phyloP scores from a whole-genome alignment of 2,113 vertebrate species.

The Prinia subflava region DNA sequence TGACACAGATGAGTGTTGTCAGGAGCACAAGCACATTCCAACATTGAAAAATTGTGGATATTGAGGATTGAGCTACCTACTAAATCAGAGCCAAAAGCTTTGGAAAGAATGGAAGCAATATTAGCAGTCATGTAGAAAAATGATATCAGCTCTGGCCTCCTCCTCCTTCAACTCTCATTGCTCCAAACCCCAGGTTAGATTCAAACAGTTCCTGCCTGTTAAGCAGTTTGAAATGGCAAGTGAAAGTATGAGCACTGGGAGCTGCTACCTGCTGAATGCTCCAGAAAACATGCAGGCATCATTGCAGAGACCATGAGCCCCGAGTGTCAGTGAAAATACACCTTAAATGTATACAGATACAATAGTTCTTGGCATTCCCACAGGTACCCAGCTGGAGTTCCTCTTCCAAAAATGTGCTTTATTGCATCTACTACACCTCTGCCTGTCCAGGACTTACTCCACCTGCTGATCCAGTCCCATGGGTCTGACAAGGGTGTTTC shows the following conservation, averaged over 20 bases:
- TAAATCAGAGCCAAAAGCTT: background rate
- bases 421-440: background rate
- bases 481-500: background rate
- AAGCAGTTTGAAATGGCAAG: background rate
- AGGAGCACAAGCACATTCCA: background rate
- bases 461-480: background rate
- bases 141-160: background rate
- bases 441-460: background rate
- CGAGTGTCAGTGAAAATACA: background rate
- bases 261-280: background rate
- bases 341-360: background rate
- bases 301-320: background rate
- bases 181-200: background rate
- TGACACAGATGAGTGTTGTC: background rate
- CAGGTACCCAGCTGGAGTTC: rapidly evolving
- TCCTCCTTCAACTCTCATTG: background rate
- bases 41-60: background rate
- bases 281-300: background rate
- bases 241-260: background rate
- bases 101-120: background rate
- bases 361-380: background rate
- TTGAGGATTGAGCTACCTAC: background rate
- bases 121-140: background rate
- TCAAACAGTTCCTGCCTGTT: background rate
- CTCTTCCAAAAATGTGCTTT: background rate